Evolutionary conservation across 1,140 invertebrate species (phyloP), one percentile per base, ranked within the genome.

Genomic region (Brachionus plicatilis): DNA sequence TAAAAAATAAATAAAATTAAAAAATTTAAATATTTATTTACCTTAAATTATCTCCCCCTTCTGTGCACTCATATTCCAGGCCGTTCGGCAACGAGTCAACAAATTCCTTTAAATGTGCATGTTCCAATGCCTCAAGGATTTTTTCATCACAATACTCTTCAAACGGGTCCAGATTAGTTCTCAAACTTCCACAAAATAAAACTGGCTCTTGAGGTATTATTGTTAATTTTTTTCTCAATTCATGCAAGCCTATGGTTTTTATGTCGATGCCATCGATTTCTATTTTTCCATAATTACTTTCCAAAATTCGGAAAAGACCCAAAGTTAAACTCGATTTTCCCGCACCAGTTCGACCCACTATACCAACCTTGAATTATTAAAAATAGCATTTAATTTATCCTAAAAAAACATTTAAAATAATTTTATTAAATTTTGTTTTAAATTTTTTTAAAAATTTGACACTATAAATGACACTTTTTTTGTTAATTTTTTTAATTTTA

Each of bases 161-260:
- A 87, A 95, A 87, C 3, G 92, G 91, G 87, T 93, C 92, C 68
- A 93, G 87, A 88, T 93, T 93, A 9, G 86, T 83, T 82, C 90
- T 91, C 84, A 96, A 88, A 53, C 92, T 93, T 75, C 95, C 94
- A 41, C 94, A 94, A 90, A 96, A 96, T 75, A 96, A 90, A 83
- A 95, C 93, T 5, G 94, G 95, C 91, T 96, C 95, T 89, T 96
- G 95, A 1, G 95, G 95, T 85, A 96, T 96, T 86, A 96, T 95
- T 29, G 94, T 93, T 37, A 95, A 92, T 85, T 92, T 92, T 14
- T 91, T 91, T 8, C 94, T 90, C 1, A 95, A 88, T 86, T 93
- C 92, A 85, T 93, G 92, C 6, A 95, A 89, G 0, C 93, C 93
- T 50, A 95, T 88, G 43, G 90, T 88, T 4, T 89, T 89, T 0